phyloP scores from a whole-genome alignment of 2,113 vertebrate genomes.

The Oostethus manadensis region DNA sequence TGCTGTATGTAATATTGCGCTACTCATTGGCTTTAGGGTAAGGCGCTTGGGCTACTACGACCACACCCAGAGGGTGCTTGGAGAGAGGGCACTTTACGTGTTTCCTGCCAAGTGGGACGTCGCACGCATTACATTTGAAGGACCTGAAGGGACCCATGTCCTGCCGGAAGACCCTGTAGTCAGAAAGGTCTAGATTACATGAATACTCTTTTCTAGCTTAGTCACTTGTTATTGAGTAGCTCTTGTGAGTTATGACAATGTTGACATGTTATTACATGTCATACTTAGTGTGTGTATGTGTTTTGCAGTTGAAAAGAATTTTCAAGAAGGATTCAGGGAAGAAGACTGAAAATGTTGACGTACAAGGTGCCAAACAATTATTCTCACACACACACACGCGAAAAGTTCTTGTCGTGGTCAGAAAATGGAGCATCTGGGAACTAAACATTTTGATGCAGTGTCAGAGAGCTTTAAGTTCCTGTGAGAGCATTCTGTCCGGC shows the following conservation, averaged over 20 bases:
- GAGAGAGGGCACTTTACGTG: slow-evolving; percentile 89
- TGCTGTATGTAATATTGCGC: not conserved
- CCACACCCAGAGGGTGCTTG: slow-evolving; percentile 94
- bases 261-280: not conserved
- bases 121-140: slow-evolving; percentile 90
- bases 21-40: slow-evolving; percentile 70
- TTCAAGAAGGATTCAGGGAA: slow-evolving; percentile 88
- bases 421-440: slow-evolving; percentile 7
- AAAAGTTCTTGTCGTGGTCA: not conserved
- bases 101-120: slow-evolving; percentile 91
- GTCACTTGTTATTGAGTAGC: not conserved
- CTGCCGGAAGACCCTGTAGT: slow-evolving; percentile 86
- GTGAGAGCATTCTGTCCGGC: slow-evolving; percentile 11
- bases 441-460: slow-evolving; percentile 4
- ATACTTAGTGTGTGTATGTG: not conserved
- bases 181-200: slow-evolving; percentile 77
- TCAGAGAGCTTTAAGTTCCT: slow-evolving; percentile 11
- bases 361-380: slow-evolving; percentile 61
- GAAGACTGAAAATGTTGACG: slow-evolving; percentile 78
- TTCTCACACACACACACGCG: not conserved
- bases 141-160: slow-evolving; percentile 83
- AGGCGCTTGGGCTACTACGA: slow-evolving; percentile 93
- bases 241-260: not conserved
- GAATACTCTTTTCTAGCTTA: not conserved
- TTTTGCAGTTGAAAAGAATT: slow-evolving; percentile 79